Evolutionary conservation across 2,797 vertebrate species (phyloP), one percentile per base, ranked within the genome.

Genomic region (Phalanger gymnotis): DNA sequence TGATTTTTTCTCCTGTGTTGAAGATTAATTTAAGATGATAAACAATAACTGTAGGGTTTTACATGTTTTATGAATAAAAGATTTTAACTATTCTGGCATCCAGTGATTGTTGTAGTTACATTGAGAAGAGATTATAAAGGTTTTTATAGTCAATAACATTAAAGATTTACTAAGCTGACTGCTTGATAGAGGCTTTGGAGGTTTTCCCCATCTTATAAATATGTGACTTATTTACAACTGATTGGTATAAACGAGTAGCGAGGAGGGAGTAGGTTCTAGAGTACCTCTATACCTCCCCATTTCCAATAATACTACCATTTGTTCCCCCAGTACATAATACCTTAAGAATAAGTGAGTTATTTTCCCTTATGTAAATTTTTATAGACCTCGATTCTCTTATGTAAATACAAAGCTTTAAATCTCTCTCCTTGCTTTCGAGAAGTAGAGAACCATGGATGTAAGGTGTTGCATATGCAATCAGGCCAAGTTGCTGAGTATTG

Each of bases 11-110:
- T 54, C 4, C 13, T 47, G 90, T 30, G 25, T 22, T 87, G 3
- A 93, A 92, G 3, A 66, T 92, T 58, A 54, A 94, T 96, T 96
- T 95, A 25, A 93, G 53, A 51, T 92, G 54, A 3, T 53, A 57
- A 90, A 61, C 61, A 92, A 4, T 54, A 94, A 25, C 31, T 90
- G 51, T 53, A 90, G 5, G 52, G 5, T 25, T 61, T 58, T 51
- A 57, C 47, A 56, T 87, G 40, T 91, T 95, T 30, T 53, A 95
- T 93, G 92, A 94, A 93, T 25, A 7, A 94, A 81, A 27, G 90
- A 53, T 92, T 94, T 95, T 57, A 95, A 96, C 52, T 95, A 91
- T 6, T 3, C 34, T 87, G 13, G 2, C n/a, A 93, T 56, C 19
- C 56, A 16, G 52, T 81, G 6, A 55, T 91, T 93, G 11, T 2